phyloP scores from a whole-genome alignment of 2,888 invertebrate species.

The Crepidodera aurea region DNA sequence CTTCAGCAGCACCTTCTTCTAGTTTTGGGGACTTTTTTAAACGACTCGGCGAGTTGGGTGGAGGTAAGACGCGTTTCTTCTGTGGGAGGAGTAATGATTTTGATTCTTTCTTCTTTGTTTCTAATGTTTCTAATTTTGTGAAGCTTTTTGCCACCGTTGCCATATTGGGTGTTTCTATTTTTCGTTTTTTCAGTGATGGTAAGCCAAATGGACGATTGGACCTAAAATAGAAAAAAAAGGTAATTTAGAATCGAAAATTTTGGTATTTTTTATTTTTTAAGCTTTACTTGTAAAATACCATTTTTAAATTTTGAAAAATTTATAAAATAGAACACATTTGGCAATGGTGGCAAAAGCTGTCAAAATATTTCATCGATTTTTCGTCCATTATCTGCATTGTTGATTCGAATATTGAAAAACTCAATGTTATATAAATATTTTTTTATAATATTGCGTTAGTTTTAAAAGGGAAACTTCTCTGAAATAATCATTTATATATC shows the following conservation, averaged over 20 bases:
- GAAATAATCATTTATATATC: no score
- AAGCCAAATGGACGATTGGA: conserved; percentile 59
- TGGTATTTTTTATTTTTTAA: neutral
- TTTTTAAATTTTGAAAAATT: neutral
- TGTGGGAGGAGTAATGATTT: conserved; percentile 65
- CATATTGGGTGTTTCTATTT: conserved; percentile 65
- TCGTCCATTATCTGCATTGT: no score
- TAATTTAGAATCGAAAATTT: neutral
- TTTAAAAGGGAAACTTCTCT: no score
- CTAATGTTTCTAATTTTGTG: conserved; percentile 51
- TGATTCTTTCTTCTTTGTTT: conserved; percentile 49
- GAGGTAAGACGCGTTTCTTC: conserved; percentile 66
- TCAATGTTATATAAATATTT: no score
- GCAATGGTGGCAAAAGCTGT: conserved; percentile 16
- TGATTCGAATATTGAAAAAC: no score
- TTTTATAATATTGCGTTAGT: no score
- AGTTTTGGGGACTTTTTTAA: conserved; percentile 62
- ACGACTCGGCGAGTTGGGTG: conserved; percentile 52
- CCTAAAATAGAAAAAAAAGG: conserved; percentile 53
- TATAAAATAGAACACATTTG: neutral
- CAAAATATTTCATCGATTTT: neutral
- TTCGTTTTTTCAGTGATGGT: conserved; percentile 73
- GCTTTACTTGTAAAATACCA: neutral
- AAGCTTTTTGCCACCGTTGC: conserved; percentile 53
- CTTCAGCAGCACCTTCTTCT: conserved; percentile 70